Evolutionary conservation across 2,888 invertebrate genomes (phyloP).

Genomic region (Phortica magna): DNA sequence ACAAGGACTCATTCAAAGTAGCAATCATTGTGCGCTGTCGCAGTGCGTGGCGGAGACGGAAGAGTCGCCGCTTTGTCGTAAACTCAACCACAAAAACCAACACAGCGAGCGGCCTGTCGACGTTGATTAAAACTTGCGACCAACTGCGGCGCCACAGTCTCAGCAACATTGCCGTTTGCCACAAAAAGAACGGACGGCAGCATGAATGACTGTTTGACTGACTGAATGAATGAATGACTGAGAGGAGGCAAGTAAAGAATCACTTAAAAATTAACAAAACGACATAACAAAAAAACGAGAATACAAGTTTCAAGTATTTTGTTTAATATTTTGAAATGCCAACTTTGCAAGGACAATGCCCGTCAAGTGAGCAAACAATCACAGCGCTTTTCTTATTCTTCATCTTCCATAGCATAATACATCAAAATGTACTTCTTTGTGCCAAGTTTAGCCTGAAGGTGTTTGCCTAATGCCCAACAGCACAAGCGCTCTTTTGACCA

Average conservation of each 20-base stretch:
- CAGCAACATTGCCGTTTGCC: no score
- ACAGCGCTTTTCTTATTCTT: background rate
- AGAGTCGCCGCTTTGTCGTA: background rate
- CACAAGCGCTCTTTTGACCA: background rate
- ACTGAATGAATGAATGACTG: no score
- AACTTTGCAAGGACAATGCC: background rate
- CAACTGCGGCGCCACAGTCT: background rate
- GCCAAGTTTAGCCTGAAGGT: conserved; percentile 13
- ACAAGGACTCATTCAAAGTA: background rate
- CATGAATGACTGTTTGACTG: no score
- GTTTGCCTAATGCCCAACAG: conserved; percentile 5
- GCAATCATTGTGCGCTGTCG: background rate
- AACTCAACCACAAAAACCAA: background rate
- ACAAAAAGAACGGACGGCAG: no score
- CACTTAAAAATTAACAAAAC: background rate
- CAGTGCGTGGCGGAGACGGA: background rate
- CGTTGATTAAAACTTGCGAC: background rate
- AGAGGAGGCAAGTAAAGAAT: background rate
- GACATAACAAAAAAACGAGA: background rate
- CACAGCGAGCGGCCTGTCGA: background rate
- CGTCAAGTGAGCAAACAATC: background rate
- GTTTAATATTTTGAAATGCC: background rate
- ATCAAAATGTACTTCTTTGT: background rate
- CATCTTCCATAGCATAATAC: background rate
- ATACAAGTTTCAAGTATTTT: background rate